phyloP scores from a whole-genome alignment of 2,888 invertebrate genomes.

The Conchocele bisecta region DNA sequence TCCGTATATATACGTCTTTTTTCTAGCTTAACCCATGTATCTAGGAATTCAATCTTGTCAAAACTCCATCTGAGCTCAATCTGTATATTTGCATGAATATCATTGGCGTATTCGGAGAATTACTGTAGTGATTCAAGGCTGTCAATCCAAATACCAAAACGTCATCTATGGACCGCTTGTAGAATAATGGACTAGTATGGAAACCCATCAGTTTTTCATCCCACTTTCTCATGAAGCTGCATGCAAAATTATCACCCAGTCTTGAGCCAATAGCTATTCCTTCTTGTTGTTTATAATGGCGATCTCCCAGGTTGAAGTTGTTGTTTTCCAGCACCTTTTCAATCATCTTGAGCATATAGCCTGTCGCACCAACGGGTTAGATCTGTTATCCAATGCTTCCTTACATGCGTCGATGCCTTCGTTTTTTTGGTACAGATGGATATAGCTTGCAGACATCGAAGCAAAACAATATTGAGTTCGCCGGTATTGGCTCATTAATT shows the following conservation, averaged over 20 bases:
- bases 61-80: conserved; percentile 8
- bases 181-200: too few species aligned
- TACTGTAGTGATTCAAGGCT: background rate
- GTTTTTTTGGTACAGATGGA: conserved; percentile 24
- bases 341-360: conserved; percentile 9
- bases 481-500: background rate
- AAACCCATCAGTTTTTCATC: conserved; percentile 11
- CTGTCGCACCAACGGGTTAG: conserved; percentile 1
- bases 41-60: too few species aligned
- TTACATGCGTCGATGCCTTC: conserved; percentile 24
- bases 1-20: too few species aligned
- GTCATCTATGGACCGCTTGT: conserved; percentile 15
- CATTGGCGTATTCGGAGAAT: background rate
- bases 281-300: conserved; percentile 20
- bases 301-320: conserved; percentile 15
- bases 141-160: conserved; percentile 19
- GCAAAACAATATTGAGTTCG: conserved; percentile 14
- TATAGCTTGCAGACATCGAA: conserved; percentile 35
- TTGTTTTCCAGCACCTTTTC: conserved; percentile 27
- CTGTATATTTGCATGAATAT: background rate
- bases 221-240: conserved; percentile 28
- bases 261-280: conserved; percentile 22
- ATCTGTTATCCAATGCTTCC: conserved; percentile 15
- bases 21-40: conserved; percentile 11
- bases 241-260: conserved; percentile 28